Evolutionary conservation across 2,888 invertebrate genomes (phyloP), one percentile per base, ranked within the genome.

Genomic region (Sericinus montela): DNA sequence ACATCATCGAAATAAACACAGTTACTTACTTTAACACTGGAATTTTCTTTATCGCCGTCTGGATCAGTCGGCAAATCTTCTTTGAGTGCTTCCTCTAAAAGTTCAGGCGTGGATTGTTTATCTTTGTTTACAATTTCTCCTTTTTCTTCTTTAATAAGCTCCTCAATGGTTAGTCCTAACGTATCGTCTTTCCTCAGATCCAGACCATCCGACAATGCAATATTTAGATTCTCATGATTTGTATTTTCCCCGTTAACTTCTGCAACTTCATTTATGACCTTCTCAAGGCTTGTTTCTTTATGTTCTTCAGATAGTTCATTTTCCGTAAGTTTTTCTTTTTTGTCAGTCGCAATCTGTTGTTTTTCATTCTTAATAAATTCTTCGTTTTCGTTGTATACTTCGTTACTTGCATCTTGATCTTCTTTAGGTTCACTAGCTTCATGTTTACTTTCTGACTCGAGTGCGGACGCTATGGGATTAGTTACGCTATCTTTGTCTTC

Each of bases 11-110:
- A n/a, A n/a, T n/a, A n/a, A n/a, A n/a, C n/a, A n/a, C n/a, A n/a
- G n/a, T 11, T 11, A 59, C 76, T 79, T 59, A 89, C 89, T 72
- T 89, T 89, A 6, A 90, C 87, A 47, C 77, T 80, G 14, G 80
- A 72, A 46, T 75, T 81, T 42, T 76, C 79, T 39, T 63, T 66
- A 28, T 72, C 75, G 40, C 75, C 83, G n/a, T 65, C 67, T 5
- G 69, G 14, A 15, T 60, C 56, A 32, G 60, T 56, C 8, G 57
- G 52, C 11, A 62, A 62, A 48, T 67, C 64, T 45, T 80, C 81
- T 53, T 72, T 73, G 15, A 82, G 63, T 23, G 85, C 83, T 55
- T 86, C 85, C 54, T 80, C 82, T 45, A 86, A 54, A 48, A 83
- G 73, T 52, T 82, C 80, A 15, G 75, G 74, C 7, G 84, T 82